Percentiles rank a stretch among this genome's conserved stretches.
Evolutionary conservation across 2,797 vertebrate species (phyloP).

Genomic region (Sebastes alutus): DNA sequence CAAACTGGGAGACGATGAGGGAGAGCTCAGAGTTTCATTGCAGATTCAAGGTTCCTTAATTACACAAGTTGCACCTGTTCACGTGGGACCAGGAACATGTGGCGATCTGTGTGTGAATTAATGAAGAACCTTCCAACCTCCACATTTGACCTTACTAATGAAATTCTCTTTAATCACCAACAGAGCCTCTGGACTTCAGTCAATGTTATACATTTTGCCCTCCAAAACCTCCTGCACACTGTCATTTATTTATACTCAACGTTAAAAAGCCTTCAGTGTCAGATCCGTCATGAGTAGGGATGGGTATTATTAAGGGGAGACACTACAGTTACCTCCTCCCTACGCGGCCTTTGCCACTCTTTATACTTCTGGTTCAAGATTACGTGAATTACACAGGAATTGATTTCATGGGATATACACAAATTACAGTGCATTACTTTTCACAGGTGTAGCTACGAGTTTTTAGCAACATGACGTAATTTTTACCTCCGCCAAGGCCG

Average conservation of each 20-base stretch:
- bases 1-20: not conserved
- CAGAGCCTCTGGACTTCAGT: not conserved
- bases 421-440: too few relatives aligned
- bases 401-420: too few relatives aligned
- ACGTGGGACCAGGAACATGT: not conserved
- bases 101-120: not conserved
- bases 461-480: too few relatives aligned
- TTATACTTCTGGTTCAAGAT: too few relatives aligned
- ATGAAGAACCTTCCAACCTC: not conserved
- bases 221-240: not conserved
- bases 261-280: too few relatives aligned
- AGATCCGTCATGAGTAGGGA: too few relatives aligned
- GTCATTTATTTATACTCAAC: too few relatives aligned
- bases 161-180: not conserved
- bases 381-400: too few relatives aligned
- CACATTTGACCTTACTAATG: not conserved
- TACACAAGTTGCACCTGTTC: not conserved
- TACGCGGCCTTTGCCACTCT: fast-evolving
- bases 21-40: not conserved
- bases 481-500: too few relatives aligned
- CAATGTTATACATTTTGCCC: not conserved
- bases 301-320: too few relatives aligned
- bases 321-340: too few relatives aligned
- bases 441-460: too few relatives aligned
- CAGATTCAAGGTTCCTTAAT: not conserved